Conservation (phyloP, 2,113 vertebrate genomes). For the Rhinoderma darwinii region DNA sequence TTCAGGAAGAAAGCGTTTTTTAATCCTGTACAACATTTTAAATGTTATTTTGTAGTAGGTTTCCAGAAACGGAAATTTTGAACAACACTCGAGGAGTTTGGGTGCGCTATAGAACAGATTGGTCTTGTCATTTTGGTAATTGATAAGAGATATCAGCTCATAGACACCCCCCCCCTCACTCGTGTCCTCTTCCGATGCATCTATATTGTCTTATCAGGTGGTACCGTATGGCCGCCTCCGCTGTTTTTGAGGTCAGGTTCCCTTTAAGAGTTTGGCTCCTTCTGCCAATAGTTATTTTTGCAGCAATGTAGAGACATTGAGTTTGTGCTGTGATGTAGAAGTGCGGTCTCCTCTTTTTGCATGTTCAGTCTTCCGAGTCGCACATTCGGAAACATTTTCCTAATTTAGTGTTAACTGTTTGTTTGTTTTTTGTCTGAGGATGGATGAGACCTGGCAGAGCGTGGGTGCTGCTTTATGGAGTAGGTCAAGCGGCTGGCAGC, state of each 20-base stretch:
- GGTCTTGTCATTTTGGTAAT: too few relatives aligned
- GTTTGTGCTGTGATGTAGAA: not conserved
- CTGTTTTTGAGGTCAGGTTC: not conserved
- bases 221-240: not conserved
- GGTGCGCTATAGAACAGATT: too few relatives aligned
- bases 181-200: too few relatives aligned
- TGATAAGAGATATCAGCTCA: too few relatives aligned
- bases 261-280: not conserved
- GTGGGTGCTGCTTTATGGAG: constrained; percentile 22
- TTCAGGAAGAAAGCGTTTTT: too few relatives aligned
- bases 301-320: not conserved
- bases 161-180: too few relatives aligned
- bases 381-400: constrained; percentile 14
- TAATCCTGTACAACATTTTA: too few relatives aligned
- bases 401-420: constrained; percentile 17
- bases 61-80: too few relatives aligned
- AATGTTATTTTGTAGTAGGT: too few relatives aligned
- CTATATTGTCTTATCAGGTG: not conserved
- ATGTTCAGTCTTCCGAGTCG: not conserved
- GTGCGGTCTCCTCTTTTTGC: not conserved
- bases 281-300: not conserved
- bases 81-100: too few relatives aligned
- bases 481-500: constrained; percentile 12
- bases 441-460: constrained; percentile 29
- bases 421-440: not conserved